Evolutionary conservation across 2,797 vertebrate species (phyloP).

Genomic region (Macrochelys suwanniensis): DNA sequence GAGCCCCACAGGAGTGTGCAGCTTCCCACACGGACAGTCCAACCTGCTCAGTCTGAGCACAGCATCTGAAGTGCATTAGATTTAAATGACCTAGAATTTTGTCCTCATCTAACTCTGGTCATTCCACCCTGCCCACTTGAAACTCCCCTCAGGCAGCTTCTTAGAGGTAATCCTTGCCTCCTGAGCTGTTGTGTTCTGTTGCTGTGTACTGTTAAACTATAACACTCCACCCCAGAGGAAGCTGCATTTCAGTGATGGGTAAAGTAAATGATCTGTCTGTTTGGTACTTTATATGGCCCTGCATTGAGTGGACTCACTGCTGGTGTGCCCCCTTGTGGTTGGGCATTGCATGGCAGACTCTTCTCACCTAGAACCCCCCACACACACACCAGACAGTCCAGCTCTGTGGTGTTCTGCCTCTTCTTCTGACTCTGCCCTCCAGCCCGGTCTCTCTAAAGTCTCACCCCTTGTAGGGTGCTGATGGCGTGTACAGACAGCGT

Average conservation of each 20-base stretch:
- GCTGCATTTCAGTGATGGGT: not conserved
- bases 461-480: not conserved
- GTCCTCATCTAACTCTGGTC: not conserved
- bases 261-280: not conserved
- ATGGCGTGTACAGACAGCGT: not conserved
- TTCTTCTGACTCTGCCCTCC: not conserved
- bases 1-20: not conserved
- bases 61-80: not conserved
- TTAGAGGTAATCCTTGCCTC: not conserved
- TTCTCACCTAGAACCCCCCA: not conserved
- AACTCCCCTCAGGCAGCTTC: not conserved
- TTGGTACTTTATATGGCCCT: not conserved
- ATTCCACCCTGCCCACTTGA: not conserved
- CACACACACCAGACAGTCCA: not conserved
- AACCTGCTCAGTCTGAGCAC: not conserved
- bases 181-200: not conserved
- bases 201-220: not conserved
- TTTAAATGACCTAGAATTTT: not conserved
- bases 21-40: not conserved
- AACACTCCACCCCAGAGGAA: not conserved
- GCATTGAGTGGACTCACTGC: not conserved
- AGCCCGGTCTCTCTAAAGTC: not conserved
- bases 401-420: not conserved
- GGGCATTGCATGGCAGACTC: not conserved
- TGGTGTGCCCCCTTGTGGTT: not conserved